A percentile compares a stretch with the other conserved stretches of the same genome.
Conservation (phyloP, 2,113 vertebrate genomes). For the Terrapene triunguis region DNA sequence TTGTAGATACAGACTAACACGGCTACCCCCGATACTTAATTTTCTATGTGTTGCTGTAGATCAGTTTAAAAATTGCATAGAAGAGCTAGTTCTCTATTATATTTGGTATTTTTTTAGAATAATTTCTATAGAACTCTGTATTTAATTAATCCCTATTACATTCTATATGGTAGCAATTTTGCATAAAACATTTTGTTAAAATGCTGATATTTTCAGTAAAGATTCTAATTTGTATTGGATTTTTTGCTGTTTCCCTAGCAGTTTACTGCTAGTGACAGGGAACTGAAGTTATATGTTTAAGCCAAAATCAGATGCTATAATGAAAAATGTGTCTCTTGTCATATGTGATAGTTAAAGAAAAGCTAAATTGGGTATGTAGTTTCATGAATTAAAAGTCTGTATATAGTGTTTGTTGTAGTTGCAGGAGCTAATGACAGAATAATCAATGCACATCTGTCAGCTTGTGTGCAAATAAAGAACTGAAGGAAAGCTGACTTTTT, state of each 20-base stretch:
- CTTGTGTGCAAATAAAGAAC: constrained; percentile 49
- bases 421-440: constrained; percentile 50
- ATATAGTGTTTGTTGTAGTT: constrained; percentile 21
- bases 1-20: too few relatives aligned
- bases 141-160: not conserved
- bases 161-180: not conserved
- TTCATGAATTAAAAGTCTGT: constrained; percentile 10
- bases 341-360: not conserved
- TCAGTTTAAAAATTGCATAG: not conserved
- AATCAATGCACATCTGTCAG: constrained; percentile 47
- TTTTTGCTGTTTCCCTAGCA: not conserved
- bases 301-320: not conserved
- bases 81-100: not conserved
- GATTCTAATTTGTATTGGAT: not conserved
- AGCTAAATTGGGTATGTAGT: constrained; percentile 2
- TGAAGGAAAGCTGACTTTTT: not conserved
- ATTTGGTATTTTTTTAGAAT: not conserved
- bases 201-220: not conserved
- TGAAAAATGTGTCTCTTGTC: not conserved
- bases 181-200: not conserved
- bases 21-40: not conserved
- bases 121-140: not conserved
- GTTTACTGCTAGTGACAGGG: not conserved
- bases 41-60: not conserved
- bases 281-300: not conserved